Evolutionary conservation across 2,888 invertebrate species (phyloP), one percentile per base, ranked within the genome.

Genomic region (Lamellibrachia satsuma): DNA sequence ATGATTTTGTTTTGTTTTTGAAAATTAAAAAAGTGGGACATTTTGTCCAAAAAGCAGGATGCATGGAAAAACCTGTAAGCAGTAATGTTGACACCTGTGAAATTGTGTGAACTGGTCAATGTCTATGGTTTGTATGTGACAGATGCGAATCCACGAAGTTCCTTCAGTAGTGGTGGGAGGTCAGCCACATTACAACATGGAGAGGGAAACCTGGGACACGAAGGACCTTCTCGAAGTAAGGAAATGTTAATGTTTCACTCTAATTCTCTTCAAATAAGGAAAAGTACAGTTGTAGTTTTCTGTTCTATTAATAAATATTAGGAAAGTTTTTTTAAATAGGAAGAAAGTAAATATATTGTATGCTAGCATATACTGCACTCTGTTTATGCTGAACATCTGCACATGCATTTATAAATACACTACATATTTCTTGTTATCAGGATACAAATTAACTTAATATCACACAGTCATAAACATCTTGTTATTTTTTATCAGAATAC

Each of bases 131-230:
- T 55, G 15, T 22, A 27, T 75, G 15, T 60, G 39, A 52, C 93
- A 94, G 94, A 93, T 94, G 51, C 92, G 91, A 7, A 94, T 94
- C 75, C 94, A 94, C 92, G 93, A 94, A 51, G 75, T 52, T 2
- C 91, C 91, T n/a, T 93, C 94, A 22, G 11, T 51, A 11, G 92
- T 92, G 0, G 39, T 7, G 2, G 75, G 90, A 1, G 90, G 93
- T 75, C 92, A 92, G 0, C 57, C 91, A 15, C 94, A 95, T 90
- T 95, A 95, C 92, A 95, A 95, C 92, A 94, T 93, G 90, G 92
- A 94, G 22, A 93, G 93, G 92, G n/a, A 98, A 98, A 96, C 98
- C 95, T 99, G 99, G 99, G 98, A 99, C 96, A 98, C 99, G 0
- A 97, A 98, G 93, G 98, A 98, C 95, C 97, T 99, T 92, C 97